Evolutionary conservation across 2,888 invertebrate species (phyloP).

Genomic region (Nasonia oneida): DNA sequence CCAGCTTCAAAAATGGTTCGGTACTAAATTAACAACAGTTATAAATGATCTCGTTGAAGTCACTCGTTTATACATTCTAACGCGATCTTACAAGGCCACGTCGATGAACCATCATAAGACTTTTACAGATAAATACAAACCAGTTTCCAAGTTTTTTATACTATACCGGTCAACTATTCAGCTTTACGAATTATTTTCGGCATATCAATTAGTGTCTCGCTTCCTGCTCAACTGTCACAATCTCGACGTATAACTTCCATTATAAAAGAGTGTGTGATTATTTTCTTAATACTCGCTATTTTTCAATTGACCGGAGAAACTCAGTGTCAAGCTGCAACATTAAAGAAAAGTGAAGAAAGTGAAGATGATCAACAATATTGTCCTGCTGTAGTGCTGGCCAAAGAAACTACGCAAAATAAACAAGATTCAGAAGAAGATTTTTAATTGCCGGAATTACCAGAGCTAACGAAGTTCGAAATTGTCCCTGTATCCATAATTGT

Average conservation of each 20-base stretch:
- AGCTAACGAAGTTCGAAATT: neutral
- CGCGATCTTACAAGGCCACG: too few species aligned
- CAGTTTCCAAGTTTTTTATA: too few species aligned
- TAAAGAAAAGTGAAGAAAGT: neutral
- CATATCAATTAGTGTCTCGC: neutral
- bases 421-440: neutral
- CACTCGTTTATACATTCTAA: too few species aligned
- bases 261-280: neutral
- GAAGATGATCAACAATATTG: neutral
- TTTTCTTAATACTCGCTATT: neutral
- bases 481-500: neutral
- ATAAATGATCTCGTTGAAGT: too few species aligned
- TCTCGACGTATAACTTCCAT: neutral
- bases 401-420: neutral
- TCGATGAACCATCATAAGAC: too few species aligned
- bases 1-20: too few species aligned
- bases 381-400: neutral
- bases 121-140: too few species aligned
- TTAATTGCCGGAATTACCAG: neutral
- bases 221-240: neutral
- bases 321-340: neutral
- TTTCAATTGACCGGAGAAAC: neutral
- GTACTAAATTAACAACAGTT: too few species aligned
- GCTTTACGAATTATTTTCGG: neutral
- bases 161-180: too few species aligned